Evolutionary conservation across 2,113 vertebrate species (phyloP).

Genomic region (Hirundichthys speculiger): DNA sequence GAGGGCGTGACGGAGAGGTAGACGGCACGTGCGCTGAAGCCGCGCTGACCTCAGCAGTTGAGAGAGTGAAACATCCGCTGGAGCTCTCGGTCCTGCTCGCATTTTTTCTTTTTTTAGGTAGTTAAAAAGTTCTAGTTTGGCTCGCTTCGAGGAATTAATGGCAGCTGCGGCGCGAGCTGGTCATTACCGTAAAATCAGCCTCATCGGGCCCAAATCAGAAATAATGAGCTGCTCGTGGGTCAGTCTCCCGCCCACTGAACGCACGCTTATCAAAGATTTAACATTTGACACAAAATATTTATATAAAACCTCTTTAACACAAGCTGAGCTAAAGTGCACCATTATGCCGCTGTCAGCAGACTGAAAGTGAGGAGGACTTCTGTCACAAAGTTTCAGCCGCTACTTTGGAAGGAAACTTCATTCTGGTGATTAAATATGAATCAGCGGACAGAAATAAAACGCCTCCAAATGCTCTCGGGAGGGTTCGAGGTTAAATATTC

Average conservation of each 20-base stretch:
- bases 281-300: slow-evolving; percentile 6
- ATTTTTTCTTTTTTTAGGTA: slow-evolving; percentile 1
- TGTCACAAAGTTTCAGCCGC: neutral
- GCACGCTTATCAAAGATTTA: slow-evolving; percentile 12
- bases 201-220: neutral
- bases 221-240: slow-evolving; percentile 14
- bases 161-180: neutral
- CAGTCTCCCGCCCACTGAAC: neutral
- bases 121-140: neutral
- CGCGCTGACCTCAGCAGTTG: neutral
- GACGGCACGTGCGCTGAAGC: neutral
- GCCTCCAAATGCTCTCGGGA: too few species aligned
- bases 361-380: neutral
- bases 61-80: neutral
- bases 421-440: neutral
- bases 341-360: neutral
- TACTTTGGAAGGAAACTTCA: neutral
- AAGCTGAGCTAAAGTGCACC: neutral
- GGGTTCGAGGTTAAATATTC: too few species aligned
- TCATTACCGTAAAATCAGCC: slow-evolving; percentile 14
- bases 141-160: neutral
- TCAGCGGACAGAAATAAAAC: neutral
- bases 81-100: neutral
- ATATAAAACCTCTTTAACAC: neutral
- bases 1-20: neutral